phyloP scores from a whole-genome alignment of 2,113 vertebrate species.

The Pheucticus melanocephalus region DNA sequence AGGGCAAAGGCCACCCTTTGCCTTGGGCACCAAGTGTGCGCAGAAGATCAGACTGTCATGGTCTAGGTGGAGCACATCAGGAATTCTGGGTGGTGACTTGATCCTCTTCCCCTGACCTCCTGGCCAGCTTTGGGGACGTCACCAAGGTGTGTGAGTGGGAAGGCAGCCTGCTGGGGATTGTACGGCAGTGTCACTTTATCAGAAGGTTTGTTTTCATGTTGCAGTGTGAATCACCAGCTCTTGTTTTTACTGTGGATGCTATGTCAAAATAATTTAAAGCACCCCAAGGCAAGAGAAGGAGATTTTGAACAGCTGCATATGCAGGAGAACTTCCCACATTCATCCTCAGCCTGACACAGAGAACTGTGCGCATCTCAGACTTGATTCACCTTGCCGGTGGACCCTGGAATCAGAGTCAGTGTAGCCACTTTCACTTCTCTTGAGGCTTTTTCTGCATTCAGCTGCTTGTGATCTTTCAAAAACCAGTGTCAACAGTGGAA shows the following conservation, averaged over 20 bases:
- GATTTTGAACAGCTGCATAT: neutral
- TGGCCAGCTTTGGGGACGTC: neutral
- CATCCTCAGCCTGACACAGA: neutral
- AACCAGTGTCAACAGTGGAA: neutral
- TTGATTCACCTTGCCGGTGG: neutral
- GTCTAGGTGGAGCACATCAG: neutral
- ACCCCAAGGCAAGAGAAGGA: neutral
- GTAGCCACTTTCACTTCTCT: neutral
- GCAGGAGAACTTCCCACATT: neutral
- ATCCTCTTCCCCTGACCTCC: neutral
- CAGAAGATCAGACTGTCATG: neutral
- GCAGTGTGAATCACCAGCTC: neutral
- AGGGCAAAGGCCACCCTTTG: neutral
- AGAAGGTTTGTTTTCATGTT: neutral
- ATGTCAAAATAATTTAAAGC: neutral
- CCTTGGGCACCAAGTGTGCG: neutral
- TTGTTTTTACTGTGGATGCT: neutral
- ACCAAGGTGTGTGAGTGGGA: neutral
- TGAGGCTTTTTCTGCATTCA: neutral
- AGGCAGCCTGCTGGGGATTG: neutral
- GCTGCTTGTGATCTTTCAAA: neutral
- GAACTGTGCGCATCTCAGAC: neutral
- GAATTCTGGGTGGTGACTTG: neutral
- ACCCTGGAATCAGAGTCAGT: neutral
- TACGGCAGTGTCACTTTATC: neutral